These are phyloP conservation scores for Drosophila athabasca DNA, from an alignment of 1,140 invertebrate species.

Conservation along the genomic window DNA sequence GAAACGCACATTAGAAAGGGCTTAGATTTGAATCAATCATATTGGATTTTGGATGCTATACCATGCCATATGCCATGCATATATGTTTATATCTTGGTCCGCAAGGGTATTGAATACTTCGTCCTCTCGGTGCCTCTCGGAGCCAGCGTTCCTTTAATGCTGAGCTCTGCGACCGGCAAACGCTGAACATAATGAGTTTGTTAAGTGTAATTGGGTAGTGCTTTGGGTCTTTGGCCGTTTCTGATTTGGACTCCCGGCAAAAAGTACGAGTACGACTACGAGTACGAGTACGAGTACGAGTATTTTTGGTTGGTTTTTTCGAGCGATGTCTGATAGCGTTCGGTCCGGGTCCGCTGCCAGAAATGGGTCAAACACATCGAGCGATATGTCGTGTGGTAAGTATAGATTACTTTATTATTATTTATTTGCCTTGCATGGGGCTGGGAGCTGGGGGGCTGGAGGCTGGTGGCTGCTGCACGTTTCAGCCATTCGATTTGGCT, in stretches of 20 bases:
- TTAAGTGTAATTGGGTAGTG: conserved; percentile 69
- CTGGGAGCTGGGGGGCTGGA: neutral
- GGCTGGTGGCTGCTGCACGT: neutral
- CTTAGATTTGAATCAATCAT: no score
- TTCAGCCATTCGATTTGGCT: conserved; percentile 27
- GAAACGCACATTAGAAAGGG: no score
- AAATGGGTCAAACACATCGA: conserved; percentile 64
- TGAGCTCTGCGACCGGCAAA: conserved; percentile 27
- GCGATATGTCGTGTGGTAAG: conserved; percentile 57
- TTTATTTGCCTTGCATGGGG: conserved; percentile 43
- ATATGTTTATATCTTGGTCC: no score
- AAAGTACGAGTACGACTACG: conserved; percentile 2
- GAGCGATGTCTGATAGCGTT: conserved; percentile 24
- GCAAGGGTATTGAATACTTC: no score
- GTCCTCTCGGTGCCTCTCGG: no score
- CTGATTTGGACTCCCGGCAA: neutral
- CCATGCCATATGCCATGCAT: no score
- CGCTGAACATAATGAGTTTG: conserved; percentile 70
- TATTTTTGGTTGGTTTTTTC: conserved; percentile 13
- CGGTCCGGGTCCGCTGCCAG: conserved; percentile 23
- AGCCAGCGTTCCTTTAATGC: neutral
- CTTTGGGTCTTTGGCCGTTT: neutral
- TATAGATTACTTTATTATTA: conserved; percentile 69
- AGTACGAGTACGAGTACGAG: conserved; percentile 1
- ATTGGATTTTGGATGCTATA: no score